A percentile compares a stretch with the other conserved stretches of the same genome.
phyloP scores from a whole-genome alignment of 2,113 vertebrate species.

The Cottus gobio region DNA sequence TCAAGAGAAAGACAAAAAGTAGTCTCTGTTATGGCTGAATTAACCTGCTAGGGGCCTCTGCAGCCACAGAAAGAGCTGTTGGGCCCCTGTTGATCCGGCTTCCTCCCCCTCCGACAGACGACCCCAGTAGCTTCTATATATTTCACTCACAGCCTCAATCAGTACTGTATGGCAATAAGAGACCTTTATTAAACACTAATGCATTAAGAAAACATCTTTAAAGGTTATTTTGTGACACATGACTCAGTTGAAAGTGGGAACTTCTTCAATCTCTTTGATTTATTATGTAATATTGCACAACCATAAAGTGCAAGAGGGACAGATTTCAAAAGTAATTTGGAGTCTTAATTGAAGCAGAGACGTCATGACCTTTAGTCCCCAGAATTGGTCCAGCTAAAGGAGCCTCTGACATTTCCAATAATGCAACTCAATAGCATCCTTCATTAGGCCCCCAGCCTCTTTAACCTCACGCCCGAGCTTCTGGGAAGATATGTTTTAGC shows the following conservation, averaged over 20 bases:
- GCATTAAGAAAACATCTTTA: neutral
- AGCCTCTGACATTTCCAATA: neutral
- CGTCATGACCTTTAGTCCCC: neutral
- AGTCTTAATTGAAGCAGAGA: neutral
- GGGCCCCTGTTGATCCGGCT: neutral
- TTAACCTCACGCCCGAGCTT: neutral
- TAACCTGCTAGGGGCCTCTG: neutral
- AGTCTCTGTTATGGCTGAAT: neutral
- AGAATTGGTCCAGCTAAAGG: neutral
- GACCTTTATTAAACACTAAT: too few species aligned
- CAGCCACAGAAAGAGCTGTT: neutral
- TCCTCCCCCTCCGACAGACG: too few species aligned
- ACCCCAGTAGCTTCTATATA: neutral
- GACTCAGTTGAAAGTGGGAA: neutral
- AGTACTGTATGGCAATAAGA: neutral
- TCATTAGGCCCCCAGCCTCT: neutral
- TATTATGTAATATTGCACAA: neutral
- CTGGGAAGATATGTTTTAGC: neutral
- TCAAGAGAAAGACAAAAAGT: neutral
- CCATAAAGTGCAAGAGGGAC: neutral
- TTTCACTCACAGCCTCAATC: neutral
- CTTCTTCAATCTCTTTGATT: neutral
- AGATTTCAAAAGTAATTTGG: neutral
- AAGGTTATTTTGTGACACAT: neutral
- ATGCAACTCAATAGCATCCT: neutral